Base-by-base conservation (phyloP, 1,140 invertebrate genomes). In the Coptotermes formosanus region DNA sequence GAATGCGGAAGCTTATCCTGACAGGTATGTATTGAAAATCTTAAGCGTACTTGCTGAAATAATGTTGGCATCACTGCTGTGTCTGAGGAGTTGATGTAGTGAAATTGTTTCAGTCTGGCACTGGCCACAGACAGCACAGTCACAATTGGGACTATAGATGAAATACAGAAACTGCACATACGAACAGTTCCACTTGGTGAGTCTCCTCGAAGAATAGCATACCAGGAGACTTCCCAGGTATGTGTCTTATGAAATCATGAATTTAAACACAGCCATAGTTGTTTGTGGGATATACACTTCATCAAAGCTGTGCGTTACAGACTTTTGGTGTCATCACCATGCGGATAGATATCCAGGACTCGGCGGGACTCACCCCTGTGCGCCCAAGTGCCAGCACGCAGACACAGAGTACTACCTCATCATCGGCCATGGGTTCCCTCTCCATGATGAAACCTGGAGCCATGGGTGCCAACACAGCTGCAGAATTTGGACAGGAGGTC, bases 121-220 rank as follows among this genome's bases (percentile, higher is more conserved):
- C 91, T 99, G 85, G 96, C 98, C 0, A 99, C 97, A 43, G 98
- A 99, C 89, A 96, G 94, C 88, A 96, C 96, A 0, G 94, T 99
- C 0, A 98, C 98, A 1, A 97, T 99, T 89, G 99, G 99, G 59
- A 99, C 98, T 0, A 99, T 99, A 88, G 98, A 99, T 92, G 98
- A 99, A 92, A 99, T 99, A 88, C 98, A 99, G 91, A 99, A 99
- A 90, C 91, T 99, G 45, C 98, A 99, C 90, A 99, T 99, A 88
- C 92, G 98, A 64, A 99, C 98, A 2, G 97, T 99, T 45, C 97
- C 97, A 0, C 91, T 99, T 1, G 96, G 97, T 16, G 99, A 99
- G 92, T 97, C 98, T 3, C 98, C 98, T 0, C 93, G 97, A 87
- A 92, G 98, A 85, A 99, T 99, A 88, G 96, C 97, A 4, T 98